A percentile compares a stretch with the other conserved stretches of the same genome.
Conservation (phyloP, 2,797 vertebrate genomes). For the Eleutherodactylus coqui region DNA sequence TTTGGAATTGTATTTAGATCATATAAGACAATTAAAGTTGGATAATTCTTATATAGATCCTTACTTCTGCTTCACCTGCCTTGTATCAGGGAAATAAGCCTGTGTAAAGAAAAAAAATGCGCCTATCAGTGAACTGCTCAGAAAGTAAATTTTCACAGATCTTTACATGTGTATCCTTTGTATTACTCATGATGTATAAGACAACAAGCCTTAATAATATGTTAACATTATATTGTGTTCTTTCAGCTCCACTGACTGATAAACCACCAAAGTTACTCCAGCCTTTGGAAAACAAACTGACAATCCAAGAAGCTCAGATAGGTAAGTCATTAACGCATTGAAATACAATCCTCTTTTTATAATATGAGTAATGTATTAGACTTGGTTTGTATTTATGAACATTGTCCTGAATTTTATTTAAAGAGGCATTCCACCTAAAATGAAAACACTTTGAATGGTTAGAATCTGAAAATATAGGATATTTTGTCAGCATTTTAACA, state of each 20-base stretch:
- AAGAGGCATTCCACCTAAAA: not conserved
- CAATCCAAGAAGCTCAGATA: slow-evolving; percentile 88
- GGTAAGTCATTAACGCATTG: slow-evolving; percentile 79
- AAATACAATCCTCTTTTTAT: not conserved
- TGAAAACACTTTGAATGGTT: not conserved
- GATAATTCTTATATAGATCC: not conserved
- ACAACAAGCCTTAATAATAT: not conserved
- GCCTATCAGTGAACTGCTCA: not conserved
- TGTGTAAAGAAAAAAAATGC: not conserved
- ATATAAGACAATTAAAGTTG: not conserved
- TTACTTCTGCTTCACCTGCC: not conserved
- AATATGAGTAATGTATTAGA: not conserved
- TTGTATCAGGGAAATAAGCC: not conserved
- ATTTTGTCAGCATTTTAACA: not conserved
- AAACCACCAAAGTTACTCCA: slow-evolving; percentile 95
- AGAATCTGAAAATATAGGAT: not conserved
- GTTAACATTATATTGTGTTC: slow-evolving; percentile 58
- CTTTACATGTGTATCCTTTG: not conserved
- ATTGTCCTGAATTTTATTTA: not conserved
- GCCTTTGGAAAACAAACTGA: slow-evolving; percentile 90
- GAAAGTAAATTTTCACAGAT: not conserved
- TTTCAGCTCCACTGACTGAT: slow-evolving; percentile 94
- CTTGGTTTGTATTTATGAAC: not conserved
- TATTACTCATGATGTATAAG: not conserved
- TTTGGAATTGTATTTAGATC: not conserved